Evolutionary conservation across 2,888 invertebrate species (phyloP).

Genomic region (Pristionchus exspectatus): DNA sequence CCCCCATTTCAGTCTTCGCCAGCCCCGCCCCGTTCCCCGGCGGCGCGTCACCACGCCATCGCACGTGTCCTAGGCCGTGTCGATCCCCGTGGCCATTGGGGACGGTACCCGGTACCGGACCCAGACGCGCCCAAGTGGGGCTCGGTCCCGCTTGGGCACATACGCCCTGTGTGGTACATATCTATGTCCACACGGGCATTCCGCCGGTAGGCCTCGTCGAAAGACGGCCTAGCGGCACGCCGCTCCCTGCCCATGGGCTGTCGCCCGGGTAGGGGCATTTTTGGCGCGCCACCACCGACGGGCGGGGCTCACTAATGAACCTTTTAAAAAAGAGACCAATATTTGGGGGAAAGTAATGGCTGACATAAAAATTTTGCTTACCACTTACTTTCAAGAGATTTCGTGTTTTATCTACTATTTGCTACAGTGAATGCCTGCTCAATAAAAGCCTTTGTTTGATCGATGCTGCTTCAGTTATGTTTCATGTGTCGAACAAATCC

Average conservation of each 20-base stretch:
- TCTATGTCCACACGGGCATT: neutral
- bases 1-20: neutral
- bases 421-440: neutral
- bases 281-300: constrained; percentile 37
- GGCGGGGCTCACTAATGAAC: neutral
- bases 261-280: neutral
- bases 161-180: neutral
- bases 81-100: neutral
- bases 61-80: neutral
- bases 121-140: neutral
- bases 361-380: too few species aligned
- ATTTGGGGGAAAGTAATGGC: too few species aligned
- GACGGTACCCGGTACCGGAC: neutral
- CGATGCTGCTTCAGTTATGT: neutral
- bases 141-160: neutral
- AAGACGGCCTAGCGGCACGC: neutral
- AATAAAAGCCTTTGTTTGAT: constrained; percentile 11
- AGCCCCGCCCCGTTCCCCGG: constrained; percentile 11
- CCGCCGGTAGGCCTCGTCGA: neutral
- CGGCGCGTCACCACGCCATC: constrained; percentile 6
- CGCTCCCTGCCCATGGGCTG: neutral
- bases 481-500: neutral
- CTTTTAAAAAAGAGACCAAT: too few species aligned
- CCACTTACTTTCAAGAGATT: too few species aligned
- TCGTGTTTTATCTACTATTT: too few species aligned